Percentiles rank a stretch among this genome's conserved stretches.
Evolutionary conservation across 2,888 invertebrate species (phyloP).

Genomic region (Electrophaes corylata): DNA sequence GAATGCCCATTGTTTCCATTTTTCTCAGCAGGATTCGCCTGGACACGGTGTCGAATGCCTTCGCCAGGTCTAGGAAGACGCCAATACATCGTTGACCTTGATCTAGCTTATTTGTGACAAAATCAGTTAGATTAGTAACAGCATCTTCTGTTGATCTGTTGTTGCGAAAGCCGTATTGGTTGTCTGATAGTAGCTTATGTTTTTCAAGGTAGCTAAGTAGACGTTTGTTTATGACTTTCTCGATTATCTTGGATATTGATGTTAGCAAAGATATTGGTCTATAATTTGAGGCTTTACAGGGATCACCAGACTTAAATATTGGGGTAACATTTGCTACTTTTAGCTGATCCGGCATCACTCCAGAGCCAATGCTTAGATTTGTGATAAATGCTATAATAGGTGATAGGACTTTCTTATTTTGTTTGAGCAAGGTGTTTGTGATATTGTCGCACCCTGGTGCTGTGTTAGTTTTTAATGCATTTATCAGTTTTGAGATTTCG

Average conservation of each 20-base stretch:
- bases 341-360: neutral
- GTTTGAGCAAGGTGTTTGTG: slow-evolving; percentile 2
- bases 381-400: neutral
- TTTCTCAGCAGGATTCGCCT: slow-evolving; percentile 17
- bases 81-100: neutral
- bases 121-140: slow-evolving; percentile 5
- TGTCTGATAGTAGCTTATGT: slow-evolving; percentile 3
- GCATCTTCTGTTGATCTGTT: slow-evolving; percentile 11
- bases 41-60: too few species aligned
- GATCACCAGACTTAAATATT: slow-evolving; percentile 1
- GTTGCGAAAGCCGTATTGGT: slow-evolving; percentile 16
- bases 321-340: slow-evolving; percentile 7
- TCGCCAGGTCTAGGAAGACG: slow-evolving; percentile 16
- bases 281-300: slow-evolving; percentile 2
- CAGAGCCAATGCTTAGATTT: slow-evolving; percentile 1
- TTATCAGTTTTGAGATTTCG: slow-evolving; percentile 5
- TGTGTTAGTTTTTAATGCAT: slow-evolving; percentile 1
- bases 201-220: slow-evolving; percentile 4
- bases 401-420: neutral
- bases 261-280: neutral
- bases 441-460: slow-evolving; percentile 17
- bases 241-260: slow-evolving; percentile 2
- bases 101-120: neutral
- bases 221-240: too few species aligned
- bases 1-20: neutral